Percentiles rank a stretch among this genome's conserved stretches.
phyloP scores from a whole-genome alignment of 1,140 invertebrate genomes.

The Zophobas morio region DNA sequence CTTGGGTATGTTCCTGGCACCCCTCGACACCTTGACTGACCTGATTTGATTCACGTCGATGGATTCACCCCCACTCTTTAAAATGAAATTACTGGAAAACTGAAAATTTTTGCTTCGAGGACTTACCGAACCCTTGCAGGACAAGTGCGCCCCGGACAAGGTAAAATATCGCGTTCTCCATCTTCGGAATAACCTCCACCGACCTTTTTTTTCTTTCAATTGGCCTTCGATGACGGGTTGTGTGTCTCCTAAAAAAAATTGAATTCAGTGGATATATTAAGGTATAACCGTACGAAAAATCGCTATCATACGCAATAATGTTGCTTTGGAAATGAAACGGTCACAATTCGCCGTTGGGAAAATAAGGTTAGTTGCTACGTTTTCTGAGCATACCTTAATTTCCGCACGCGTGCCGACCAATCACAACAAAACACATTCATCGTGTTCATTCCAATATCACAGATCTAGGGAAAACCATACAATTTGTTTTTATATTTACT shows the following conservation, averaged over 20 bases:
- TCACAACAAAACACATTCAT: too few relatives aligned
- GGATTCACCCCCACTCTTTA: slow-evolving; percentile 78
- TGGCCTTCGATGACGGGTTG: slow-evolving; percentile 90
- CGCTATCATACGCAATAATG: too few relatives aligned
- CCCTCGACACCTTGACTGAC: slow-evolving; percentile 90
- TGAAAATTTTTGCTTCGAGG: not conserved
- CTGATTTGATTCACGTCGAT: slow-evolving; percentile 93
- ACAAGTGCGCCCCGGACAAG: slow-evolving; percentile 90
- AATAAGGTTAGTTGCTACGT: too few relatives aligned
- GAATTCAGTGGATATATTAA: too few relatives aligned
- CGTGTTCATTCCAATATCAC: too few relatives aligned
- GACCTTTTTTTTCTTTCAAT: slow-evolving; percentile 95
- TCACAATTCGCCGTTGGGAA: slow-evolving; percentile 4
- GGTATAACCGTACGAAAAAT: too few relatives aligned
- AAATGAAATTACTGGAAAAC: slow-evolving; percentile 48
- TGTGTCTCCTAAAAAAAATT: slow-evolving; percentile 68
- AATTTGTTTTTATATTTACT: too few relatives aligned
- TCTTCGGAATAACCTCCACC: slow-evolving; percentile 90
- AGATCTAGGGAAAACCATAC: too few relatives aligned
- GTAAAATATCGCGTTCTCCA: slow-evolving; percentile 96
- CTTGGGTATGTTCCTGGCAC: slow-evolving; percentile 91
- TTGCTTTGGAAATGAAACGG: not conserved
- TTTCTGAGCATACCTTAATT: too few relatives aligned
- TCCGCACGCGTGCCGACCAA: too few relatives aligned
- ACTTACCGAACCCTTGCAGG: slow-evolving; percentile 88